Evolutionary conservation across 2,888 invertebrate genomes (phyloP).

Genomic region (Punctoribates punctum): DNA sequence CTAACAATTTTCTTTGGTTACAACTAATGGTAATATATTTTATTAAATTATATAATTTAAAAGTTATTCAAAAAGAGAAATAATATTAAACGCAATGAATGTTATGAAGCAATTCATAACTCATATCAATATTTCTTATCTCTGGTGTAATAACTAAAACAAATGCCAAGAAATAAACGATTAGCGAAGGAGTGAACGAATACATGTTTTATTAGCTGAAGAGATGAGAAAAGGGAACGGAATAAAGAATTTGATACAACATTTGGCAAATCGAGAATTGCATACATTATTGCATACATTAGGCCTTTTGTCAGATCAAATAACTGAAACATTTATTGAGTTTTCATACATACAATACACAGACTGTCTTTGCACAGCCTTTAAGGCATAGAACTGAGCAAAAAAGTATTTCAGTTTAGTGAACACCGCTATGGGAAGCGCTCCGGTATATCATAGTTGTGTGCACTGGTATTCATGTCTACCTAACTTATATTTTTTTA

Average conservation of each 20-base stretch:
- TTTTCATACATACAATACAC: neutral
- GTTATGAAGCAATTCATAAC: neutral
- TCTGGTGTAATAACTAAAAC: neutral
- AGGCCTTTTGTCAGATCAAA: conserved; percentile 18
- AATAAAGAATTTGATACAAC: neutral
- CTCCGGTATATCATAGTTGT: neutral
- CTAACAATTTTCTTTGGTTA: no score
- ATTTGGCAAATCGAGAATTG: neutral
- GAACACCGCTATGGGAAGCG: neutral
- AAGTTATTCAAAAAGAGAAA: no score
- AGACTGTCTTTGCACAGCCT: neutral
- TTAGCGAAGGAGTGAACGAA: neutral
- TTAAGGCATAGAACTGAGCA: neutral
- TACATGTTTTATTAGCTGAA: neutral
- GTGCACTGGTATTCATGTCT: neutral
- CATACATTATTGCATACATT: neutral
- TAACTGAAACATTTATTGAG: conserved; percentile 27
- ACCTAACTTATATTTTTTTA: neutral
- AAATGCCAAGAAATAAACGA: neutral
- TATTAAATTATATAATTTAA: neutral
- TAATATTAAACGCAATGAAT: no score
- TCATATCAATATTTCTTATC: neutral
- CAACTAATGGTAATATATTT: neutral
- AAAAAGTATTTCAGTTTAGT: neutral
- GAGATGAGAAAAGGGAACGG: no score